Evolutionary conservation across 2,888 invertebrate genomes (phyloP).

Genomic region (Dynastes tityus): DNA sequence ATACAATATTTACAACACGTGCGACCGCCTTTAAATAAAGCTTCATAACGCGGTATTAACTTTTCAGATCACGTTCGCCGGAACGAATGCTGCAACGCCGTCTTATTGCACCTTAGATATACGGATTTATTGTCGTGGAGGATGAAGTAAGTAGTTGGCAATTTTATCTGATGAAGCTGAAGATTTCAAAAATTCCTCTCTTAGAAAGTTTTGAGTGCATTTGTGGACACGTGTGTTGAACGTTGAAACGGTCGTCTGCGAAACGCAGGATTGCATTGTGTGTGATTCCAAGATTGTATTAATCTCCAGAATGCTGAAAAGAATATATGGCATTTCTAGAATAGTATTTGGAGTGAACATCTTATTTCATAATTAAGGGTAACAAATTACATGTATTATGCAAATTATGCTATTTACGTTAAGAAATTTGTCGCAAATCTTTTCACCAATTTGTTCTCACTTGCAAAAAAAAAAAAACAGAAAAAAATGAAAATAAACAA

Average conservation of each 20-base stretch:
- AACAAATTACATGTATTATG: too few relatives aligned
- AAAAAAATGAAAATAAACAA: too few relatives aligned
- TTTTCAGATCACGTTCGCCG: constrained; percentile 21
- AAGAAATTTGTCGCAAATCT: too few relatives aligned
- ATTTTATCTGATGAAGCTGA: background rate
- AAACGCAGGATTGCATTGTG: too few relatives aligned
- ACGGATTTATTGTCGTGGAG: background rate
- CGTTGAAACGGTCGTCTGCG: too few relatives aligned
- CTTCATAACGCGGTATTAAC: constrained; percentile 3
- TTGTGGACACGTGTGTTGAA: background rate
- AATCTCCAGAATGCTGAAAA: too few relatives aligned
- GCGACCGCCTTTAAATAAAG: constrained; percentile 10
- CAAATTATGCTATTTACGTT: too few relatives aligned
- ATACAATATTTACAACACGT: background rate
- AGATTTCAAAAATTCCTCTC: background rate
- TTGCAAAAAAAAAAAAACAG: too few relatives aligned
- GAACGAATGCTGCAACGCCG: background rate
- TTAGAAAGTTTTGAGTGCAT: too few relatives aligned
- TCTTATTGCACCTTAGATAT: constrained; percentile 9
- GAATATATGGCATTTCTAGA: background rate
- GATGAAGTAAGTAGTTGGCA: background rate
- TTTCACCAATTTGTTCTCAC: too few relatives aligned
- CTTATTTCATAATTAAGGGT: too few relatives aligned
- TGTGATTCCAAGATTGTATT: too few relatives aligned
- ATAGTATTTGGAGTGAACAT: background rate